Evolutionary conservation across 2,888 invertebrate species (phyloP), one percentile per base, ranked within the genome.

Genomic region (Polyploca ridens): DNA sequence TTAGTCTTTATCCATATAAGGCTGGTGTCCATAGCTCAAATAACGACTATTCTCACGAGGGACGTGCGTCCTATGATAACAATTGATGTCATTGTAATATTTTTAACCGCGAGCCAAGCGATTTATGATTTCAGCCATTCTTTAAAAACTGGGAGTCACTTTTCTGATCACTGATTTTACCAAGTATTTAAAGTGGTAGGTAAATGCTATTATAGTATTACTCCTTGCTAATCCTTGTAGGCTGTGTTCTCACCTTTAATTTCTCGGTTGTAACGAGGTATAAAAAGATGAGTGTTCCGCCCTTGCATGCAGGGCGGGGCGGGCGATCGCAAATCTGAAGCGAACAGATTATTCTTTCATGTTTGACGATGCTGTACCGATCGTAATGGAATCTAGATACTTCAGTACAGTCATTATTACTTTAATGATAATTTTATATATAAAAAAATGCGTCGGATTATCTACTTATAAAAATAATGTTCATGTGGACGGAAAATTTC

Each of bases 311-410:
- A 63, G 63, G 63, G 65, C 65, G 62, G 65, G 63, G 65, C 65
- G 59, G 62, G 33, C 63, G 44, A 63, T 60, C 35, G 65, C 61
- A 57, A 46, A 62, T 35, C 44, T 64, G 33, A 62, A 57, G 10
- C 33, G 63, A 65, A 66, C 68, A 58, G 38, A 64, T 64, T 62
- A 69, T 69, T 70, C 54, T 65, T 58, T 70, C 66, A 64, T 71
- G 66, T 73, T 74, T 73, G 74, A 64, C 63, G 71, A 71, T 41
- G 19, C 14, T 70, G 63, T 54, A 60, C 58, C 35, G 64, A 71
- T 73, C 70, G 62, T 72, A 72, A 72, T 73, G 70, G 68, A 73
- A 72, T 54, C 16, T 54, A 19, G 8, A 19, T 54, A 3, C 19
- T 19, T 10, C 10, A 54, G 4, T 10, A 0, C 16, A 38, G 38